These are phyloP conservation scores for Habroteleia sp. DNA, from an alignment of 2,888 invertebrate genomes.

Conservation along the genomic window DNA sequence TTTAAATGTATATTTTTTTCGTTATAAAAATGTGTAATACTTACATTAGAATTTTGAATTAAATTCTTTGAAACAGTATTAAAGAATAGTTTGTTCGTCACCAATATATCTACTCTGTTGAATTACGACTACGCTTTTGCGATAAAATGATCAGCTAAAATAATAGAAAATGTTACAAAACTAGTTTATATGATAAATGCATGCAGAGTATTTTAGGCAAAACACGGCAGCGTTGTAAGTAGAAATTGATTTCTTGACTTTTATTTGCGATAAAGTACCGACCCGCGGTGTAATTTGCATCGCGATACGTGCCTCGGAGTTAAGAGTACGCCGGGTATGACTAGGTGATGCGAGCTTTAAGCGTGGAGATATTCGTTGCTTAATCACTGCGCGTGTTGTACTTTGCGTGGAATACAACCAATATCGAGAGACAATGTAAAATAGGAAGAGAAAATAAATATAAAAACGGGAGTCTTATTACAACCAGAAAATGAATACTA, in stretches of 20 bases:
- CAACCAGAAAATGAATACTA: not conserved
- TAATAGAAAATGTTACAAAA: slow-evolving; percentile 25
- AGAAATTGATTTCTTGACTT: slow-evolving; percentile 24
- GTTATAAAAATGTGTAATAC: too few species aligned
- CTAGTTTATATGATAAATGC: slow-evolving; percentile 40
- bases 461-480: slow-evolving; percentile 9
- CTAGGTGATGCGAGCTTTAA: slow-evolving; percentile 7
- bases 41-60: too few species aligned
- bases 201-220: not conserved
- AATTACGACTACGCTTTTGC: not conserved
- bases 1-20: too few species aligned
- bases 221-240: not conserved
- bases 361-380: slow-evolving; percentile 2
- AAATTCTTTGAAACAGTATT: too few species aligned
- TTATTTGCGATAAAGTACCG: slow-evolving; percentile 11
- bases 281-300: slow-evolving; percentile 15
- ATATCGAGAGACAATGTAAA: slow-evolving; percentile 22
- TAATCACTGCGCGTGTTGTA: slow-evolving; percentile 29
- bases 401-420: slow-evolving; percentile 16
- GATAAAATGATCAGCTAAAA: slow-evolving; percentile 6
- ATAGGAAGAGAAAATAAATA: slow-evolving; percentile 1
- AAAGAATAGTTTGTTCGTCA: too few species aligned
- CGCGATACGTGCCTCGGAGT: slow-evolving; percentile 6
- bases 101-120: too few species aligned
- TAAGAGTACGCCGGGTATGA: not conserved